Conservation (phyloP, 1,140 invertebrate species). For the Euborellia annulipes region DNA sequence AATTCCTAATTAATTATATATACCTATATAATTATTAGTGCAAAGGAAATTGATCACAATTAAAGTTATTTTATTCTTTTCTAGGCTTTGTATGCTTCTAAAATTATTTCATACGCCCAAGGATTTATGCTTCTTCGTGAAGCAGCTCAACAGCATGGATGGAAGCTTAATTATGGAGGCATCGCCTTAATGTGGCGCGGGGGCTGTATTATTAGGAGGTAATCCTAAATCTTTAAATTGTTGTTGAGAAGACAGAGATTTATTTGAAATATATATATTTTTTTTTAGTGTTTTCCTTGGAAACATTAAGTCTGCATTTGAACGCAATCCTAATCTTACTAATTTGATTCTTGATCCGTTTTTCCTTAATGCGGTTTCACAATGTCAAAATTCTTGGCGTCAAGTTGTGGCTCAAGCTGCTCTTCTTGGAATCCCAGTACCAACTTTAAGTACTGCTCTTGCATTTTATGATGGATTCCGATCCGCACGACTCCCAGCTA, state of each 20-base stretch:
- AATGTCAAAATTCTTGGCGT: conserved; percentile 59
- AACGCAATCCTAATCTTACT: conserved; percentile 72
- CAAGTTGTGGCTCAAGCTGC: conserved; percentile 36
- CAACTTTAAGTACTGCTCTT: conserved; percentile 80
- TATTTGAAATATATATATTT: conserved; percentile 1
- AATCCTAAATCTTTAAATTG: conserved; percentile 8
- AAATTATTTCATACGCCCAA: conserved; percentile 98
- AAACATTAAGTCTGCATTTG: conserved; percentile 93
- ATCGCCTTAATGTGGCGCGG: conserved; percentile 99
- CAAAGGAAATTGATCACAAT: too few species aligned
- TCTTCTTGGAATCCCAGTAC: conserved; percentile 74
- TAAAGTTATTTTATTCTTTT: conserved; percentile 15
- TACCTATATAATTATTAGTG: too few species aligned
- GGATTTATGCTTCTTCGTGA: conserved; percentile 97
- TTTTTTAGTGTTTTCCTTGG: conserved; percentile 73
- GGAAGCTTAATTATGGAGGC: conserved; percentile 94
- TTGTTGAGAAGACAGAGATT: conserved; percentile 1
- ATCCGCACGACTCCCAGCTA: conserved; percentile 65
- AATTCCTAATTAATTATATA: too few species aligned
- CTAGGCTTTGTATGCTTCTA: conserved; percentile 89
- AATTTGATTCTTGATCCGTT: conserved; percentile 93
- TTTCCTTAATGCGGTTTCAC: conserved; percentile 71
- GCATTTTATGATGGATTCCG: conserved; percentile 97
- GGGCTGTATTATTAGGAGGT: conserved; percentile 95
- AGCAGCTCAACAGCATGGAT: conserved; percentile 77